Evolutionary conservation across 1,140 invertebrate genomes (phyloP).

Genomic region (Eriocheir sinensis): DNA sequence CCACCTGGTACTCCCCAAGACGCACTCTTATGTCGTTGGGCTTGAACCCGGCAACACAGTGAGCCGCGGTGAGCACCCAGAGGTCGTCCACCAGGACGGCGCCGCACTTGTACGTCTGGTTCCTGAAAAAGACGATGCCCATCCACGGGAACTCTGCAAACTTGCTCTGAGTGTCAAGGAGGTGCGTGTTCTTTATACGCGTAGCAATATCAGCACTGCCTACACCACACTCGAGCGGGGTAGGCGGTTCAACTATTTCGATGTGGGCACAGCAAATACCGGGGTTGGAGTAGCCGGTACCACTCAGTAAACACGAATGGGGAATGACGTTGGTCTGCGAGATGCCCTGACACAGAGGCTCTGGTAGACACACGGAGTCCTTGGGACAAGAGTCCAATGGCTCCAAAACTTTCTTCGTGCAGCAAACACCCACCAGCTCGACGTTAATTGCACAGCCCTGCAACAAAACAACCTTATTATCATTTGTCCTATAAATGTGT

Average conservation of each 20-base stretch:
- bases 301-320: conserved; percentile 44
- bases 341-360: conserved; percentile 49
- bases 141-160: conserved; percentile 94
- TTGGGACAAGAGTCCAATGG: conserved; percentile 48
- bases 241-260: neutral
- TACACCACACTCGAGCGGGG: conserved; percentile 46
- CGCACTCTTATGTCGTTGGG: conserved; percentile 91
- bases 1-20: conserved; percentile 97
- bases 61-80: conserved; percentile 94
- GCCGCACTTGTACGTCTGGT: conserved; percentile 94
- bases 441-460: conserved; percentile 20
- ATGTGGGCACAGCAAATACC: conserved; percentile 57
- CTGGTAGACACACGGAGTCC: conserved; percentile 55
- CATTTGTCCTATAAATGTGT: too few species aligned
- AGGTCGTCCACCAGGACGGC: conserved; percentile 91
- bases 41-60: conserved; percentile 87
- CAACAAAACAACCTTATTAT: too few species aligned
- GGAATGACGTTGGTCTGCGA: neutral
- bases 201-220: conserved; percentile 28
- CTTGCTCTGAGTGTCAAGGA: conserved; percentile 77
- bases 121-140: conserved; percentile 93
- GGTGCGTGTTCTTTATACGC: conserved; percentile 71
- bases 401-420: neutral
- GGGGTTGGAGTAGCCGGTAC: conserved; percentile 8
- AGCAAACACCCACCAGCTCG: conserved; percentile 8